phyloP scores from a whole-genome alignment of 2,113 vertebrate genomes.

The Connochaetes taurinus region DNA sequence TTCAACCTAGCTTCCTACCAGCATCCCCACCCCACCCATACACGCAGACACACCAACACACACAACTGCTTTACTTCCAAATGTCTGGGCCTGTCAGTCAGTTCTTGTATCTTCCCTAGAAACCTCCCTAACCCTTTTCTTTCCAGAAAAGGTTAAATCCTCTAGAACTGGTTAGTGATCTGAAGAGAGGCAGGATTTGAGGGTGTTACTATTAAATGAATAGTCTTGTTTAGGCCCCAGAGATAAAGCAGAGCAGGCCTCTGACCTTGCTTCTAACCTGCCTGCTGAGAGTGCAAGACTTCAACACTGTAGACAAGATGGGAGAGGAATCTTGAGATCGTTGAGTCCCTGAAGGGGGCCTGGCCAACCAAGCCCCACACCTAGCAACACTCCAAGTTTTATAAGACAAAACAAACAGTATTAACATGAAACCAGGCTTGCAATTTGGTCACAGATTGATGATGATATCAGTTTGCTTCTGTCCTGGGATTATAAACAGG shows the following conservation, averaged over 20 bases:
- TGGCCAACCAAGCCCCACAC: neutral
- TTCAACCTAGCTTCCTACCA: neutral
- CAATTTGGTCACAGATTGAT: neutral
- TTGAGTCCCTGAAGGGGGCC: neutral
- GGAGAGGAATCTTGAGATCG: neutral
- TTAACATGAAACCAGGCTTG: neutral
- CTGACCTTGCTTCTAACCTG: neutral
- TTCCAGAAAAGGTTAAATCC: neutral
- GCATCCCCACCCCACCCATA: too few relatives aligned
- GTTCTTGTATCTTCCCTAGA: neutral
- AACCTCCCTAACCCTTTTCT: neutral
- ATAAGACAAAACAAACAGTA: neutral
- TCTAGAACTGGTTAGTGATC: neutral
- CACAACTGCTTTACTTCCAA: neutral
- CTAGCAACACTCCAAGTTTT: neutral
- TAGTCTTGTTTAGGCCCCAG: neutral
- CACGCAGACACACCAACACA: neutral
- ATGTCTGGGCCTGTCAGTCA: neutral
- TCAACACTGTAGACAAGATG: neutral
- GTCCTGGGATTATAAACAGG: neutral
- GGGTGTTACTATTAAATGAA: neutral
- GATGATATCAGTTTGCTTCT: neutral
- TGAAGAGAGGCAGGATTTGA: neutral
- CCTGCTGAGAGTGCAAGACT: neutral
- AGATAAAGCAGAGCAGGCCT: neutral